Conservation (phyloP, 64 coral and sea anemone species). For the Porites australiensis region DNA sequence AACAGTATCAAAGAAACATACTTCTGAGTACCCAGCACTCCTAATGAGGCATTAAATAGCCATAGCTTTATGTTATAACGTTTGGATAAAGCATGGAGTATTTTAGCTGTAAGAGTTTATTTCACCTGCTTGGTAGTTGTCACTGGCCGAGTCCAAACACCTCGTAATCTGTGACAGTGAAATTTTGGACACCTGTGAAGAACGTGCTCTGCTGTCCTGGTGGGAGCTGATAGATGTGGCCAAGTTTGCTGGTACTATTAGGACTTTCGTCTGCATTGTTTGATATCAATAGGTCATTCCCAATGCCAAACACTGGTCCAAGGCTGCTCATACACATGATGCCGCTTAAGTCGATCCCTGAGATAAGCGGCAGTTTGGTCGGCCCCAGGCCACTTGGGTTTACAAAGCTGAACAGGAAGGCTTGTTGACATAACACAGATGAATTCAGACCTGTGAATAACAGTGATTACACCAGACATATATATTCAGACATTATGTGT, state of each 20-base stretch:
- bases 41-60: too few relatives aligned
- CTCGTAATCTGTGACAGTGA: neutral
- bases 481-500: neutral
- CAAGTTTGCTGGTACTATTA: neutral
- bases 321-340: neutral
- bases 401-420: neutral
- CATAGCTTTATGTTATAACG: too few relatives aligned
- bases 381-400: neutral
- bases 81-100: too few relatives aligned
- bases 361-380: neutral
- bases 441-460: neutral
- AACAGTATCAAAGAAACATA: too few relatives aligned
- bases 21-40: too few relatives aligned
- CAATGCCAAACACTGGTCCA: neutral
- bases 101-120: neutral
- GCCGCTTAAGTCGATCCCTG: neutral
- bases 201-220: neutral
- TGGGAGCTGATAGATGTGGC: neutral
- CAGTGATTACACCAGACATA: neutral
- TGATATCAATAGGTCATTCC: neutral
- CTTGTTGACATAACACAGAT: neutral
- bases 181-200: neutral
- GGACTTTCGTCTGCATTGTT: neutral
- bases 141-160: neutral
- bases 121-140: neutral